Evolutionary conservation across 2,797 vertebrate genomes (phyloP).

Genomic region (Hypotaenidia philippensis): DNA sequence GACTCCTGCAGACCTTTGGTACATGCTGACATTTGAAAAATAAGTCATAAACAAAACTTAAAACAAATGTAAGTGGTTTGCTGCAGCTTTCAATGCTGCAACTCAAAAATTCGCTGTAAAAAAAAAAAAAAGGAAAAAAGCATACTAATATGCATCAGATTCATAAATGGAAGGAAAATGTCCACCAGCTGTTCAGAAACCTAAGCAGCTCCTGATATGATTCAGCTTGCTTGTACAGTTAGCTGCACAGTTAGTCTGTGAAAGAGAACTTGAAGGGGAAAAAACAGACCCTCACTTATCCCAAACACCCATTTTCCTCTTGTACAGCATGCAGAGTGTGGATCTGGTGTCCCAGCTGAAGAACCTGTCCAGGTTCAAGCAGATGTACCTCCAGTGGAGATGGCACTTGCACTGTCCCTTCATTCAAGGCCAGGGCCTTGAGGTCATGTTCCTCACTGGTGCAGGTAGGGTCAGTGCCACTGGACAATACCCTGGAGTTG

Average conservation of each 20-base stretch:
- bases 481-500: background rate
- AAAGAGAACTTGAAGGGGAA: background rate
- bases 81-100: background rate
- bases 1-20: background rate
- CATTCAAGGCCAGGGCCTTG: background rate
- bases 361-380: background rate
- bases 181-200: background rate
- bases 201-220: background rate
- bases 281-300: background rate
- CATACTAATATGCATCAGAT: background rate
- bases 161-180: background rate
- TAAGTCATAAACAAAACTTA: background rate
- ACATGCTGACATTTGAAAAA: conserved; percentile 4
- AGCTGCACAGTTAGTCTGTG: background rate
- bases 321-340: background rate
- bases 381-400: background rate
- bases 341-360: background rate
- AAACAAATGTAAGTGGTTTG: background rate
- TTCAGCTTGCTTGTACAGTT: background rate
- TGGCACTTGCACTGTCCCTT: background rate
- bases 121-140: background rate
- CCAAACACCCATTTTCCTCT: background rate
- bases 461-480: background rate
- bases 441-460: background rate
- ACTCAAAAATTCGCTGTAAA: background rate